Base-by-base conservation (phyloP, 1,140 invertebrate species). In the Periplaneta americana region DNA sequence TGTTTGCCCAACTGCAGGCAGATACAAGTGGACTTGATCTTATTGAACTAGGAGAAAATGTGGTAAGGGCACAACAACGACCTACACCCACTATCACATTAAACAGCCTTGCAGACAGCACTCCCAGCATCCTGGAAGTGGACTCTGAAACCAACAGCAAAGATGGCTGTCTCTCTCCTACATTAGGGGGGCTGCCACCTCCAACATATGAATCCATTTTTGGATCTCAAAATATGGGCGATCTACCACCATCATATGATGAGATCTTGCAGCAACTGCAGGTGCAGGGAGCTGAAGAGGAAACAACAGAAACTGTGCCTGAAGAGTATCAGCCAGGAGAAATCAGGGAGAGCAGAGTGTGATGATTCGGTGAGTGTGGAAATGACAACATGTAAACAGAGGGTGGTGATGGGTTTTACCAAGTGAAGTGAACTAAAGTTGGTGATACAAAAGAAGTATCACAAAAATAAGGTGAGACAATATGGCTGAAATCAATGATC, bases 21-120 rank as follows among this genome's bases (percentile, higher is more conserved):
- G 80, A 81, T 34, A 81, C 75, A 8, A 84, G 85, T 83, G 90
- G 90, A 31, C 84, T 91, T 39, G 90, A 91, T 83, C 85, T 91
- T 18, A 88, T 91, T 80, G 90, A 91, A 84, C 84, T 91, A 11
- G 89, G 90, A 2, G 89, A 90, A 35, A 90, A 88, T 81, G 86
- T 90, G 8, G 88, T 91, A 32, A 86, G 88, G 11, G 87, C 87
- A 2, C 88, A 90, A 80, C 85, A 87, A 83, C 86, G 85, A 18
- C 66, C 34, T 18, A 66, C 74, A 0, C 75, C 48, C 15, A 57
- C 36, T 32, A 74, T 75, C 13, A 75, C 74, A 34, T n/a, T n/a
- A 18, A n/a, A 57, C 17, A 57, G 48, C 48, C 48, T 57, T 2
- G 74, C 82, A 34, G 86, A 83, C 78, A 88, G 87, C 66, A 87